These are phyloP conservation scores for Ophion ellenae DNA, from an alignment of 2,888 invertebrate species.

Conservation along the genomic window DNA sequence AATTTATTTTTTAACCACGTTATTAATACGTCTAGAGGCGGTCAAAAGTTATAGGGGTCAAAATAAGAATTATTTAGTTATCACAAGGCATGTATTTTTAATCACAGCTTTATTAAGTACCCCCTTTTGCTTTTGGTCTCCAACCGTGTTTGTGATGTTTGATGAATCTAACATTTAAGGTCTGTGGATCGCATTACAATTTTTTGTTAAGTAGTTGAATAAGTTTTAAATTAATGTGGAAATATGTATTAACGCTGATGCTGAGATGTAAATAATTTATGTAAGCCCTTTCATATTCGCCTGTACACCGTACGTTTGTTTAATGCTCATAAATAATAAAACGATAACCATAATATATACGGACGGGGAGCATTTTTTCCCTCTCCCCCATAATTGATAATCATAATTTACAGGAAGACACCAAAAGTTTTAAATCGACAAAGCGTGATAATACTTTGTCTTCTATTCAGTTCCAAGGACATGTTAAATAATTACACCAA, in stretches of 20 bases:
- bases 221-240: background rate
- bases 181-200: background rate
- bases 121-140: background rate
- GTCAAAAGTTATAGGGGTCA: background rate
- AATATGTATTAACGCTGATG: slow-evolving; percentile 1
- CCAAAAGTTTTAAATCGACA: background rate
- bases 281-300: background rate
- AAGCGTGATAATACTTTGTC: background rate
- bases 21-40: background rate
- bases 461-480: background rate
- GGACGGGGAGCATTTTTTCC: too few relatives aligned
- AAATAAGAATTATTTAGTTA: background rate
- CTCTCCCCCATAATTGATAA: too few relatives aligned
- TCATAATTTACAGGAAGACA: too few relatives aligned
- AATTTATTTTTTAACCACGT: background rate
- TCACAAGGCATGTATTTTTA: background rate
- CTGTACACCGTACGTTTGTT: background rate
- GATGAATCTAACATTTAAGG: background rate
- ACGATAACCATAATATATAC: too few relatives aligned
- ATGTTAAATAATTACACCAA: too few relatives aligned
- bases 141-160: background rate
- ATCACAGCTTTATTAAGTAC: background rate
- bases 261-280: background rate
- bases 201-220: background rate
- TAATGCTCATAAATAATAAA: background rate